Base-by-base conservation (phyloP, 2,113 vertebrate species). In the Cynoglossus semilaevis region DNA sequence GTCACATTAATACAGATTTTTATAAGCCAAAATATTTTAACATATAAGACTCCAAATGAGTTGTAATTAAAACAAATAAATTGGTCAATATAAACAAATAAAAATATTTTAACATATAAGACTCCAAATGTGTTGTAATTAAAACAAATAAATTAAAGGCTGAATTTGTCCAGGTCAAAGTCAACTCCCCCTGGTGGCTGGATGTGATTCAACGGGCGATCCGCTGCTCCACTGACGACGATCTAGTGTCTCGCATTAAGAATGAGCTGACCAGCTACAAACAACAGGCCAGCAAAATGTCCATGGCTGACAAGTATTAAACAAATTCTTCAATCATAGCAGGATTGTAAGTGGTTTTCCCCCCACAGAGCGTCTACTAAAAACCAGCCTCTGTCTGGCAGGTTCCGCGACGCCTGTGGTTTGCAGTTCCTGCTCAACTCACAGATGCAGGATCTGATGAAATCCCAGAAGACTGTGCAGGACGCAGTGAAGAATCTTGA, bases 211-310 rank as follows among this genome's bases (percentile, higher is more conserved):
- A 95, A 71, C 90, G 83, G 81, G 89, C 95, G 13, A 90, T 93
- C 64, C 92, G 94, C 36, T 91, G 91, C 84, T 86, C 92, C 52
- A 80, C 90, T 0, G 95, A 96, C 11, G 97, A 98, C 1, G 97
- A 99, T 8, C 92, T 99, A 72, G 93, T 94, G 71, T 92, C 91
- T 4, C 92, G 96, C 14, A 91, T 98, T 47, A 93, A 94, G 77
- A 99, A 98, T 0, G 97, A 99, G 87, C 90, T 98, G 73, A 92
- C 93, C 85, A 96, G 92, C 89, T 98, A 95, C 84, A 98, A 98
- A 67, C 96, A 97, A 63, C 92, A 96, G 78, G 88, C 82, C 7
- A 88, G 81, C 87, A 95, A 93, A 76, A 79, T 98, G 44, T 97
- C 94, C 73, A 94, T 99, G 94, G 94, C 94, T 74, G 96, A 99